Evolutionary conservation across 1,140 invertebrate genomes (phyloP).

Genomic region (Leptopilina boulardi): DNA sequence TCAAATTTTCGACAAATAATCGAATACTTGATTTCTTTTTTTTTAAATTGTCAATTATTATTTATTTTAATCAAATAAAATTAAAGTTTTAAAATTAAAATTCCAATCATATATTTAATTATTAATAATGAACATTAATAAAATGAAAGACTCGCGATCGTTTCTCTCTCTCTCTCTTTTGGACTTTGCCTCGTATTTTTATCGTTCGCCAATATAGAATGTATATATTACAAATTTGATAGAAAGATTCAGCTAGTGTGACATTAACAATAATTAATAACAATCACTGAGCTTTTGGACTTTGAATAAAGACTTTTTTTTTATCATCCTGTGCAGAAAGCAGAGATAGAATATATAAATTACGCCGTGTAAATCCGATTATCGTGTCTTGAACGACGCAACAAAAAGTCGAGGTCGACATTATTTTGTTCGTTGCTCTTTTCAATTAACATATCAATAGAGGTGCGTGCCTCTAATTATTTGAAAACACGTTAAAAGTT

Average conservation of each 20-base stretch:
- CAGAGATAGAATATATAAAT: conserved; percentile 28
- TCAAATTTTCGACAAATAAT: too few relatives aligned
- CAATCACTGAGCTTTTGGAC: conserved; percentile 31
- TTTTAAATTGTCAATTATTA: too few relatives aligned
- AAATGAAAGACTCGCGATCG: too few relatives aligned
- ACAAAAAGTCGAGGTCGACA: conserved; percentile 29
- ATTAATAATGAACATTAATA: too few relatives aligned
- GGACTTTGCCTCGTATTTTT: conserved; percentile 29
- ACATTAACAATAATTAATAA: conserved; percentile 33
- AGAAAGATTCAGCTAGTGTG: conserved; percentile 33
- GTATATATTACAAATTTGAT: conserved; percentile 25
- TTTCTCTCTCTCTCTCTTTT: too few relatives aligned
- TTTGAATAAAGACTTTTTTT: conserved; percentile 24
- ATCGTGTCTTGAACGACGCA: neutral
- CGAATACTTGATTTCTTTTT: too few relatives aligned
- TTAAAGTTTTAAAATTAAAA: too few relatives aligned
- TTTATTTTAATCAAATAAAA: too few relatives aligned
- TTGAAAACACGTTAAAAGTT: neutral
- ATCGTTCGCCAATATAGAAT: conserved; percentile 13
- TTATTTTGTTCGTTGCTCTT: conserved; percentile 16
- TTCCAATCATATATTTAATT: too few relatives aligned
- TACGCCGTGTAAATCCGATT: conserved; percentile 33
- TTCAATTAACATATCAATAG: conserved; percentile 15
- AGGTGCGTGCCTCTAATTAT: conserved; percentile 16
- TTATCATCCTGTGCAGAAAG: conserved; percentile 28